Conservation (phyloP, 2,888 invertebrate genomes). For the Cosmia trapezina region DNA sequence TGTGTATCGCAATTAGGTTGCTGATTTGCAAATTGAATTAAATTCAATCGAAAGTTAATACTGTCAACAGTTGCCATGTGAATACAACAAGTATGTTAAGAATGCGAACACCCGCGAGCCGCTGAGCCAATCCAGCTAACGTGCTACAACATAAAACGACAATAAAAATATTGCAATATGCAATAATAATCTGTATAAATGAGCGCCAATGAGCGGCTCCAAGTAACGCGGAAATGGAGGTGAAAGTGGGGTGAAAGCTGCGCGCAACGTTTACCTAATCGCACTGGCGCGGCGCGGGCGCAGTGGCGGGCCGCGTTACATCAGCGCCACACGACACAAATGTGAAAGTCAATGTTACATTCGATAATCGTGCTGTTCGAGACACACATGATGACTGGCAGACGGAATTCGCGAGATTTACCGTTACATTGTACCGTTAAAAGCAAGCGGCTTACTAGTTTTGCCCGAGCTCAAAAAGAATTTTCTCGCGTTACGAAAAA, state of each 20-base stretch:
- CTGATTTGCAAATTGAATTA: background rate
- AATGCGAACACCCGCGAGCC: slow-evolving; percentile 14
- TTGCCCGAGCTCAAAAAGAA: background rate
- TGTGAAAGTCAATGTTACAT: slow-evolving; percentile 90
- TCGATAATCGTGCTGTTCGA: slow-evolving; percentile 74
- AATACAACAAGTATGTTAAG: slow-evolving; percentile 18
- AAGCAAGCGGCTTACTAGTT: slow-evolving; percentile 31
- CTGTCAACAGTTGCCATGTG: slow-evolving; percentile 13
- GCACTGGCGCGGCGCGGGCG: slow-evolving; percentile 72
- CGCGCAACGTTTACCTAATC: slow-evolving; percentile 89
- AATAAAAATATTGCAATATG: slow-evolving; percentile 62
- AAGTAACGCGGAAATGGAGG: slow-evolving; percentile 86
- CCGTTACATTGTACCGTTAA: slow-evolving; percentile 62
- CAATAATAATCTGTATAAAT: slow-evolving; percentile 70
- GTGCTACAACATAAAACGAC: slow-evolving; percentile 37
- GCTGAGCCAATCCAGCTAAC: slow-evolving; percentile 29
- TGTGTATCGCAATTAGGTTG: no score
- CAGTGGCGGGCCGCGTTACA: slow-evolving; percentile 73
- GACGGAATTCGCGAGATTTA: slow-evolving; percentile 55
- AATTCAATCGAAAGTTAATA: slow-evolving; percentile 9
- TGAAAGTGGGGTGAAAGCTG: slow-evolving; percentile 89
- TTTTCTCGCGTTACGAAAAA: slow-evolving; percentile 11
- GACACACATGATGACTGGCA: slow-evolving; percentile 64
- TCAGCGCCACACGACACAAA: slow-evolving; percentile 78
- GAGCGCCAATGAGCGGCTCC: slow-evolving; percentile 70